A percentile compares a stretch with the other conserved stretches of the same genome.
phyloP scores from a whole-genome alignment of 2,113 vertebrate species.

The Pollimyrus isidori region DNA sequence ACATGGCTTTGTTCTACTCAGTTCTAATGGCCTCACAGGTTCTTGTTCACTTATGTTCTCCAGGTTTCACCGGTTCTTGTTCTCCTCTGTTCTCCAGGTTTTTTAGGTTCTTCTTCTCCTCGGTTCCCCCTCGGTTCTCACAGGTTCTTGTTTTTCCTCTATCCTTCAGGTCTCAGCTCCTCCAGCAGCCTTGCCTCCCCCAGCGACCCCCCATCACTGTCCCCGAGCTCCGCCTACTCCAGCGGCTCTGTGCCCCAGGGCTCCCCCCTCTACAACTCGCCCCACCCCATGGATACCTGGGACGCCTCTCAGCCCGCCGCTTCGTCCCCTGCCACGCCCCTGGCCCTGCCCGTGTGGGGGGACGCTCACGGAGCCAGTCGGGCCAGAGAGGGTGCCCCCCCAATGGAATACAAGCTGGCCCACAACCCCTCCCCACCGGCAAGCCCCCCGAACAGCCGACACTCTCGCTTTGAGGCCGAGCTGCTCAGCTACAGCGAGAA shows the following conservation, averaged over 20 bases:
- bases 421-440: background rate
- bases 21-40: background rate
- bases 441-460: accelerated
- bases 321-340: constrained; percentile 48
- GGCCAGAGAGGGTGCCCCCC: constrained; percentile 36
- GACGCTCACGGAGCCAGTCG: background rate
- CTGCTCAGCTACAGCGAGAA: constrained; percentile 60
- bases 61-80: background rate
- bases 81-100: background rate
- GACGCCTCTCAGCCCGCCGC: constrained; percentile 45
- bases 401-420: constrained; percentile 61
- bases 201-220: constrained; percentile 62
- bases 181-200: constrained; percentile 74
- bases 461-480: constrained; percentile 45
- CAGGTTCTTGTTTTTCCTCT: background rate
- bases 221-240: constrained; percentile 72
- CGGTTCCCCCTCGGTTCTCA: background rate
- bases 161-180: constrained; percentile 56
- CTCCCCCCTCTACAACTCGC: constrained; percentile 49
- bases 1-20: too few species aligned
- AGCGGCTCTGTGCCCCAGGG: constrained; percentile 55
- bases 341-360: background rate
- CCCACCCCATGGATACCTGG: constrained; percentile 43
- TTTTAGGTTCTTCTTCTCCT: background rate
- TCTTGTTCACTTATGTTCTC: background rate